Evolutionary conservation across 2,888 invertebrate genomes (phyloP), one percentile per base, ranked within the genome.

Genomic region (Idaea biselata): DNA sequence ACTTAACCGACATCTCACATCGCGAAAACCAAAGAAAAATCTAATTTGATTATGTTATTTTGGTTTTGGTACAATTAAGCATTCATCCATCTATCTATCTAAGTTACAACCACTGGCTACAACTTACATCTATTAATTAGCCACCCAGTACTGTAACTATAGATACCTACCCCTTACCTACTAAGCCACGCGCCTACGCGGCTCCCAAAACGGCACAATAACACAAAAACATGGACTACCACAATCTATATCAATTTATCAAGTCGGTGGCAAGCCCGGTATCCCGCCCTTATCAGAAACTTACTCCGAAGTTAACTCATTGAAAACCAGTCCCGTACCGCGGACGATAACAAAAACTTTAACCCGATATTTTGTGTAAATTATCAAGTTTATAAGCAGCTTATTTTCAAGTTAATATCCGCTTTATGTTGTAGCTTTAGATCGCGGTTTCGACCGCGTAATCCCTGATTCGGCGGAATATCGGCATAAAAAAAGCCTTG

Each of bases 171-270:
- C 32, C 25, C 5, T 1, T 44, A 5, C 44, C 11, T 8, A 44
- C 44, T 44, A 44, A 8, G 44, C 44, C 44, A 44, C 44, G 44
- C 44, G 44, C 44, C 44, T 44, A 44, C 44, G 44, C 44, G 44
- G 14, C 14, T 14, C 44, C 11, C 44, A 14, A 44, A 44, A 44
- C 14, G 44, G 44, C 44, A 44, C 44, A 44, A 68, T 64, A 64
- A 67, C 61, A 66, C 70, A 74, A 71, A 72, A 80, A 75, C 75
- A 75, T 72, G 69, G 73, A 77, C 75, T 73, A 73, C 63, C 74
- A 59, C 80, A 79, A 81, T 81, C 78, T 78, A 74, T 80, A 80
- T 81, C 76, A 81, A 80, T 81, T 80, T 79, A 81, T 82, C 78
- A 77, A 73, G 70, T 73, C 70, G 73, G 71, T 65, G 58, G 67